These are phyloP conservation scores for Fulmarus glacialis DNA, from an alignment of 2,113 vertebrate species.

Conservation along the genomic window DNA sequence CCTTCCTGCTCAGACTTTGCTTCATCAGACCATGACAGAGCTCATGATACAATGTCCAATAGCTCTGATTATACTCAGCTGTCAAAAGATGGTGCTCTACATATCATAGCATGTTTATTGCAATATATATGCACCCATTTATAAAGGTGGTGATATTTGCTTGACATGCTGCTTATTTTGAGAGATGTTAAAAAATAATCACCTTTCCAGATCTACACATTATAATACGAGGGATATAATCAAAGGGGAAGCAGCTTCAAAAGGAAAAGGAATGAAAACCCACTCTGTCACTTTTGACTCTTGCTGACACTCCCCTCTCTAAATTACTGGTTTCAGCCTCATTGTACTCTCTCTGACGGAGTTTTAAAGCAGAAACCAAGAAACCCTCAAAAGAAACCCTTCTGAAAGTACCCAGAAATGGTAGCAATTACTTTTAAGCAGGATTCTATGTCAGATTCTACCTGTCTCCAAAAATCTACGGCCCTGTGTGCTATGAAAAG, in stretches of 20 bases:
- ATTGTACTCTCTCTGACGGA: neutral
- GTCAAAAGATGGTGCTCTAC: neutral
- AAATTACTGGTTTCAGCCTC: neutral
- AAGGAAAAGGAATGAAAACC: neutral
- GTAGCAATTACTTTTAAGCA: neutral
- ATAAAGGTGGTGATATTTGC: neutral
- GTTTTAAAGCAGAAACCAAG: neutral
- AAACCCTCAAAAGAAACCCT: neutral
- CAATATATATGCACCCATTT: neutral
- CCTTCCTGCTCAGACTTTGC: neutral
- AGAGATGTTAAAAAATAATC: neutral
- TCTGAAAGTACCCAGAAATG: neutral
- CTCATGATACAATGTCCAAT: neutral
- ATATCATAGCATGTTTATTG: rapidly evolving
- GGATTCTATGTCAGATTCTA: neutral
- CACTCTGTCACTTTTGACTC: neutral
- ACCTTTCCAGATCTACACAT: neutral
- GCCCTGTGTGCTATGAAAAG: neutral
- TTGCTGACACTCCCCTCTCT: neutral
- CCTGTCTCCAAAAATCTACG: neutral
- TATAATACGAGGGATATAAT: neutral
- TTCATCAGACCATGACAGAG: neutral
- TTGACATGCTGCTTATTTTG: neutral
- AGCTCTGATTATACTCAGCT: neutral
- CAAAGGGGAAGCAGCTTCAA: constrained; percentile 20